phyloP scores from a whole-genome alignment of 1,140 invertebrate species.

The Drosophila mayri region DNA sequence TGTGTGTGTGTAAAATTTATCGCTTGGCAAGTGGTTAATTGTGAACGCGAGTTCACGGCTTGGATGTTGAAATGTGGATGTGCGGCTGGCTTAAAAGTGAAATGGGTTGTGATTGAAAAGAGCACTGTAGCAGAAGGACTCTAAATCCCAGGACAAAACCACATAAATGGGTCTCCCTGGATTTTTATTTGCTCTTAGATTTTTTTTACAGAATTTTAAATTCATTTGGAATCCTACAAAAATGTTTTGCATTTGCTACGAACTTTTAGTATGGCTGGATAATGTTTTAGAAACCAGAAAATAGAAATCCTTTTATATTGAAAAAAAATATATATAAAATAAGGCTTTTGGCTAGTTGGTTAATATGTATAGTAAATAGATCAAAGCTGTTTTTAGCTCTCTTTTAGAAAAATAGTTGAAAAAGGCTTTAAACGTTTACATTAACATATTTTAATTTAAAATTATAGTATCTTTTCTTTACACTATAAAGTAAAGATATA shows the following conservation, averaged over 20 bases:
- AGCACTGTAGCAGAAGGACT: not conserved
- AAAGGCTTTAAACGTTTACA: too few species aligned
- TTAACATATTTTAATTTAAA: too few species aligned
- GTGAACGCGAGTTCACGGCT: constrained; percentile 69
- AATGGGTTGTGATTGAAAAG: constrained; percentile 48
- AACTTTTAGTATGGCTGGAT: too few species aligned
- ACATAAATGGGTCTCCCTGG: not conserved
- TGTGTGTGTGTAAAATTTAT: constrained; percentile 75
- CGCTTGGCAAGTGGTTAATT: constrained; percentile 80
- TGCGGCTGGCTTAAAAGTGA: constrained; percentile 42
- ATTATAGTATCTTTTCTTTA: too few species aligned
- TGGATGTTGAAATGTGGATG: constrained; percentile 55
- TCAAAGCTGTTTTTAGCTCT: too few species aligned
- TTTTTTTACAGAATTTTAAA: not conserved
- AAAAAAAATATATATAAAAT: too few species aligned
- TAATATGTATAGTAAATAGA: too few species aligned
- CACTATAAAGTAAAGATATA: too few species aligned
- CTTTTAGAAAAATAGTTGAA: too few species aligned
- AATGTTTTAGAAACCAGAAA: too few species aligned
- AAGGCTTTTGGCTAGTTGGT: too few species aligned
- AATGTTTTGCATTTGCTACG: not conserved
- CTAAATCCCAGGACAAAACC: constrained; percentile 9
- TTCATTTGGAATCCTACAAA: not conserved
- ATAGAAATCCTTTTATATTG: too few species aligned
- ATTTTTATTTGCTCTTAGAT: not conserved